Percentiles rank a stretch among this genome's conserved stretches.
phyloP scores from a whole-genome alignment of 2,113 vertebrate genomes.

The Podarcis cretensis region DNA sequence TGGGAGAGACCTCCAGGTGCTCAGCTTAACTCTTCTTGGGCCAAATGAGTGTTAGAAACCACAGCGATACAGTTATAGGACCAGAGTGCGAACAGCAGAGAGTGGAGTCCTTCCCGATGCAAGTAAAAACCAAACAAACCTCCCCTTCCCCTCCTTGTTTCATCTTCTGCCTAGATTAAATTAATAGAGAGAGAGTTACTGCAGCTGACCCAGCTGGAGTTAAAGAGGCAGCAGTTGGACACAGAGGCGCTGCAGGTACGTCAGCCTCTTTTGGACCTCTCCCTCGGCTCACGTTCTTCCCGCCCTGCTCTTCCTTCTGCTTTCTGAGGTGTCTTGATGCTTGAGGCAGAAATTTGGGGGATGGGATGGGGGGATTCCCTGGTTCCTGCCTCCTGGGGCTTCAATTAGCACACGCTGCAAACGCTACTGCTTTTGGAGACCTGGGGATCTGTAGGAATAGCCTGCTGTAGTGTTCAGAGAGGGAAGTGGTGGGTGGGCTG shows the following conservation, averaged over 20 bases:
- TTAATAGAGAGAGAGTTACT: constrained; percentile 97
- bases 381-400: not conserved
- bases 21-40: not conserved
- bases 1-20: not conserved
- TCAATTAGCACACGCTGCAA: not conserved
- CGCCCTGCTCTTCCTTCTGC: not conserved
- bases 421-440: not conserved
- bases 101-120: constrained; percentile 15
- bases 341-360: constrained; percentile 1
- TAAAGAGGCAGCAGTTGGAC: constrained; percentile 95
- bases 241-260: constrained; percentile 95
- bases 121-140: constrained; percentile 35
- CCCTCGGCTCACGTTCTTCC: constrained; percentile 2
- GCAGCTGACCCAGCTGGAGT: constrained; percentile 98
- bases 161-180: constrained; percentile 95
- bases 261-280: constrained; percentile 67
- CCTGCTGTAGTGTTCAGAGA: not conserved
- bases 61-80: not conserved
- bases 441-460: rapidly evolving
- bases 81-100: constrained; percentile 6
- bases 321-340: constrained; percentile 5
- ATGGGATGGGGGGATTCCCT: not conserved
- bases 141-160: constrained; percentile 63
- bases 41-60: not conserved
- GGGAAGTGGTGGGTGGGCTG: not conserved